Conservation (phyloP, 2,888 invertebrate species). For the Polydrusus pterygomalis region DNA sequence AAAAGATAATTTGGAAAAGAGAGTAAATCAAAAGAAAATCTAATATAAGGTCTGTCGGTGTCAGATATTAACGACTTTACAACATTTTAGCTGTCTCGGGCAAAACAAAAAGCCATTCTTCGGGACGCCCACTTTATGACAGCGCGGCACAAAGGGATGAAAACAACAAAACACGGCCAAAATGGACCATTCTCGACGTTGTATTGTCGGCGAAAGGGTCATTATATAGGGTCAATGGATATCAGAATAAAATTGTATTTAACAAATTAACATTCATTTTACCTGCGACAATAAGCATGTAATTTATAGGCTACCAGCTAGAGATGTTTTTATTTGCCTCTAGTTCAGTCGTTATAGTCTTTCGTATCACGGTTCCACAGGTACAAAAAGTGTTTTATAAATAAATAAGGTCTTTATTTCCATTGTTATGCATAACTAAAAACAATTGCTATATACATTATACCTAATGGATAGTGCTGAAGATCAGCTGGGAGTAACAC, state of each 20-base stretch:
- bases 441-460: no score
- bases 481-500: no score
- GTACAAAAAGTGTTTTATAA: no score
- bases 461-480: no score
- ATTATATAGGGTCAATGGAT: not conserved
- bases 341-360: no score
- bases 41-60: constrained; percentile 51
- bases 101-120: constrained; percentile 22
- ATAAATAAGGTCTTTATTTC: no score
- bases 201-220: not conserved
- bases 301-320: no score
- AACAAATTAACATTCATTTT: not conserved
- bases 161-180: not conserved
- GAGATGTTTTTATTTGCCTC: no score
- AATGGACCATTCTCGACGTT: not conserved
- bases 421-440: no score
- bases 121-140: constrained; percentile 32
- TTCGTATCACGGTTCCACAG: no score
- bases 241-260: not conserved
- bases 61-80: constrained; percentile 54
- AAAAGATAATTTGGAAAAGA: constrained; percentile 38
- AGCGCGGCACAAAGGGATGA: constrained; percentile 9
- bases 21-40: constrained; percentile 45
- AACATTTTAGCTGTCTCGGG: constrained; percentile 42
- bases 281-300: no score